Base-by-base conservation (phyloP, 2,113 vertebrate genomes). In the Nettapus auritus region DNA sequence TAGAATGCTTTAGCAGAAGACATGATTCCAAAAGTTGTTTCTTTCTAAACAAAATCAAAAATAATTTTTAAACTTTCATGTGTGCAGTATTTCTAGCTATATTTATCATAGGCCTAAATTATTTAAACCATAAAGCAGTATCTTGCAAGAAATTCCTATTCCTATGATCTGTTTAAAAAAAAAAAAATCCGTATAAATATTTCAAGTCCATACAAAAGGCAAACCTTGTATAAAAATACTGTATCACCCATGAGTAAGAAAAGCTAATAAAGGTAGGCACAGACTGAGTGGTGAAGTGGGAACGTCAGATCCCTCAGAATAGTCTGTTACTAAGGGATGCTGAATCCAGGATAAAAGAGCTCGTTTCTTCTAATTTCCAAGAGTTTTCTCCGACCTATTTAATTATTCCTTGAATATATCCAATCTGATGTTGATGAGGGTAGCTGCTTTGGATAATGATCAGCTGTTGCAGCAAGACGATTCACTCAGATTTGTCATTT, bases 201-300 rank as follows among this genome's bases (percentile, higher is more conserved):
- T 92, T 89, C 68, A 96, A 74, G 52, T 48, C 92, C 66, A 22
- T 96, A 86, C 79, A 90, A 94, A 94, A 84, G 83, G 38, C 79
- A 89, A 92, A 87, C 62, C 73, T 93, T 91, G 76, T 94, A 69
- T 78, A 87, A 91, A 96, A 91, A 90, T 91, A 80, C 67, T 75
- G 0, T 82, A 70, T 91, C 67, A 78, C 70, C 81, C 82, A 31
- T 53, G 81, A 76, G 86, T 94, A 94, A 69, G 92, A 67, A 80
- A 90, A 94, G 83, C 92, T 95, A 73, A 64, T 79, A 90, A 92
- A 85, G 92, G 93, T 92, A 88, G 76, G 77, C 71, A 90, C n/a
- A 93, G 93, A 25, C 73, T 71, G 86, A 73, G 86, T 71, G 75
- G 69, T 86, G 82, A 90, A 90, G 78, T 53, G 91, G 88, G 88